A percentile compares a stretch with the other conserved stretches of the same genome.
phyloP scores from a whole-genome alignment of 2,888 invertebrate genomes.

The Dione juno region DNA sequence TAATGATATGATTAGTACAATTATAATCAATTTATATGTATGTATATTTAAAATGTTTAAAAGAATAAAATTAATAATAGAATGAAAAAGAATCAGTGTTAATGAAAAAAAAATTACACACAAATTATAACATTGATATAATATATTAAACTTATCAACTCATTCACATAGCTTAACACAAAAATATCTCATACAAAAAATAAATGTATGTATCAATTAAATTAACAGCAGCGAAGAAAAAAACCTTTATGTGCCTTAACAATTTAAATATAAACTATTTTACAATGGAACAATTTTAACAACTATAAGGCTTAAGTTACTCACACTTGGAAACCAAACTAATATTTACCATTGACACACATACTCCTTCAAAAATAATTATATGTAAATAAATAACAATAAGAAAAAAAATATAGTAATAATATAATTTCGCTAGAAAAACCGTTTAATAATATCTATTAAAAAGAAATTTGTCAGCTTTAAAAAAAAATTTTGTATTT shows the following conservation, averaged over 20 bases:
- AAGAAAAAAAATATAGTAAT: not conserved
- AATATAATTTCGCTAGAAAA: not conserved
- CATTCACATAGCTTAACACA: slow-evolving; percentile 7
- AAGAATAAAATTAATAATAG: not conserved
- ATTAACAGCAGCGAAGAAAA: slow-evolving; percentile 17
- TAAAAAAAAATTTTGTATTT: not conserved
- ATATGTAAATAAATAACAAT: slow-evolving; percentile 13
- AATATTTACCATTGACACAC: slow-evolving; percentile 4
- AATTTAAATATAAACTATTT: slow-evolving; percentile 34
- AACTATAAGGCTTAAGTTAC: slow-evolving; percentile 37
- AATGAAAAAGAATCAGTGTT: not conserved
- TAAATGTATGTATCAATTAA: slow-evolving; percentile 2
- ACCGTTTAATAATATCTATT: not conserved
- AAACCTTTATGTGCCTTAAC: slow-evolving; percentile 19
- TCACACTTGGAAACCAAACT: slow-evolving; percentile 5
- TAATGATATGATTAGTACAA: not conserved
- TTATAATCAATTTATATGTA: not conserved
- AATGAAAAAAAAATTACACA: not conserved
- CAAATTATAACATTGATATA: not conserved
- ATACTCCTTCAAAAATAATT: slow-evolving; percentile 4
- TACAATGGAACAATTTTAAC: slow-evolving; percentile 31
- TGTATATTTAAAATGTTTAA: not conserved
- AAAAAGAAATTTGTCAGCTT: slow-evolving; percentile 3
- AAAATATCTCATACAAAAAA: slow-evolving; percentile 4
- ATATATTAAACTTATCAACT: slow-evolving; percentile 8